These are phyloP conservation scores for Cosmia trapezina DNA, from an alignment of 2,888 invertebrate species.

Conservation along the genomic window DNA sequence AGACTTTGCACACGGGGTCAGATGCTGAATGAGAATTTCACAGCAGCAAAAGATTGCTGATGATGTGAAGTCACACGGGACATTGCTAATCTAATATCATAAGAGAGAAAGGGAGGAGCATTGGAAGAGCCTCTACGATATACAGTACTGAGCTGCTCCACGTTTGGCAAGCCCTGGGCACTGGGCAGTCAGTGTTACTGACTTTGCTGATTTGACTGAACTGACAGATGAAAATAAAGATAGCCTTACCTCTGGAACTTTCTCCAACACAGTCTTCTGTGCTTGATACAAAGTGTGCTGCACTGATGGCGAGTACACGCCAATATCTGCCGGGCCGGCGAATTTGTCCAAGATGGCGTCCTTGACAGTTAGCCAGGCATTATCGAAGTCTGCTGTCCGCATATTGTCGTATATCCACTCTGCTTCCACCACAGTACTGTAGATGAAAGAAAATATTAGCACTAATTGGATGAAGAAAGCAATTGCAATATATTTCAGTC, in stretches of 20 bases:
- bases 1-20: neutral
- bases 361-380: slow-evolving; percentile 93
- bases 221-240: neutral
- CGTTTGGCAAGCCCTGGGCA: too few species aligned
- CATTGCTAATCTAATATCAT: neutral
- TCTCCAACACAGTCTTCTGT: slow-evolving; percentile 92
- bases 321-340: slow-evolving; percentile 93
- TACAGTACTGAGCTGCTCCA: neutral
- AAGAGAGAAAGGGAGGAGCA: neutral
- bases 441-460: slow-evolving; percentile 26
- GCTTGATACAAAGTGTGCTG: slow-evolving; percentile 94
- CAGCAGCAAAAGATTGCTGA: neutral
- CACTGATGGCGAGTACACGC: slow-evolving; percentile 94
- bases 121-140: too few species aligned
- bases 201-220: too few species aligned
- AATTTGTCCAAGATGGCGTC: slow-evolving; percentile 93
- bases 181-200: too few species aligned
- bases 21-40: neutral
- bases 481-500: neutral
- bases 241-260: slow-evolving; percentile 92
- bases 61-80: neutral
- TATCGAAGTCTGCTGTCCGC: slow-evolving; percentile 92
- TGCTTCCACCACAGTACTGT: slow-evolving; percentile 93
- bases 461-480: neutral
- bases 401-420: slow-evolving; percentile 93